Evolutionary conservation across 2,113 vertebrate genomes (phyloP), one percentile per base, ranked within the genome.

Genomic region (Gadus macrocephalus): DNA sequence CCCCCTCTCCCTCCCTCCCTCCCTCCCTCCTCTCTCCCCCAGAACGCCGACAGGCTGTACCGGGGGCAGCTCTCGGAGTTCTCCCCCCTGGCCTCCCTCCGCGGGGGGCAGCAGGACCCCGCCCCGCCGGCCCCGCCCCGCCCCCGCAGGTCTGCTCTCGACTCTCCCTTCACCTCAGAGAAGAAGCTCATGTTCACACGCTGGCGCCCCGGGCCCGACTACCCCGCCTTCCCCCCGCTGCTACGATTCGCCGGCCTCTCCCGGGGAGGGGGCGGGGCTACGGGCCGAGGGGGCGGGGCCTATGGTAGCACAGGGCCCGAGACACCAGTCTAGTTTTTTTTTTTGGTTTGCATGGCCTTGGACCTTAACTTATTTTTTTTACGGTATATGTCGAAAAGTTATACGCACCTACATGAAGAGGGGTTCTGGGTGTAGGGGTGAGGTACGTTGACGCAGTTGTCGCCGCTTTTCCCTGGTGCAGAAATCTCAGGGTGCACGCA

Each of bases 31-130:
- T 74, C 42, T 3, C 68, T 73, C 79, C 22, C 5, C 58, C 92
- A 99, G 97, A 91, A 91, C 53, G 83, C 91, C 64, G 89, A 92
- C 0, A 87, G 85, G 77, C 87, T 90, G n/a, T 89, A 91, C 80
- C 79, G 87, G 82, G 92, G 93, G 74, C 86, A 87, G 76, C 81
- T 94, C 72, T 93, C 93, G 0, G 94, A 95, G 89, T 94, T 94
- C 82, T 91, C 92, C 77, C 93, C 92, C 79, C 88, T 95, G 80
- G 87, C 93, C 73, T 91, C 92, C 68, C 86, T 92, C 85, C 93
- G 90, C 64, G 61, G 71, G 84, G 66, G 86, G 74, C 85, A 84
- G 86, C 79, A 86, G 83, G 87, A 89, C 82, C 79, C 81, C 78
- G 1, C 79, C 87, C 90, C 83, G 78, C 87, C 69, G 75, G 81